Base-by-base conservation (phyloP, 2,113 vertebrate genomes). In the Clarias magur region DNA sequence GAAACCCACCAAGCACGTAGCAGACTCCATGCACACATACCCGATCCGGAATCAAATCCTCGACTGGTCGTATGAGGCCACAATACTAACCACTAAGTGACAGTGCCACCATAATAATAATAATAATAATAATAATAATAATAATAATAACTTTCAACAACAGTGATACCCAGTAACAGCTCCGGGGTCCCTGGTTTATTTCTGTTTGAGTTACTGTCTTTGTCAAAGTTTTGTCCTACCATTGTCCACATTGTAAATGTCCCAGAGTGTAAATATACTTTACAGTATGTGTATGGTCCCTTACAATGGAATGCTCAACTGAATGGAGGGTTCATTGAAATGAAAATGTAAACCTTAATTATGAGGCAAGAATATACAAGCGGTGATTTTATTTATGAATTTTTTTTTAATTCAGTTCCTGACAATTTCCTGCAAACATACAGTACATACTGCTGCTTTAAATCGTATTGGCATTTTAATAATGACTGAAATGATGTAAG, bases 391-490 rank as follows among this genome's bases (percentile, higher is more conserved):
- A 80, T 30, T 17, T 72, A 8, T 34, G 21, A 56, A 42, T 42
- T 79, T 23, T 25, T 79, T 3, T n/a, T 17, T 78, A 2, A 79
- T 48, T 48, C 48, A 56, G 27, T 56, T 59, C 27, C 48, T 84
- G 23, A 6, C 25, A 23, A 54, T 83, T 34, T 59, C 60, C 65
- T 73, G 11, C 67, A 59, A 38, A 38, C 68, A 42, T 42, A 62
- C 34, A 38, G 34, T 38, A 38, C 56, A 53, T 60, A 17, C 63
- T 56, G 63, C 63, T 76, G 15, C 38, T 85, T 75, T 63, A 60
- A 76, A 59, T 82, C 15, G 30, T 75, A 75, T 25, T 87, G 86
- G 70, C 80, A 82, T 75, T 87, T 54, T 63, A 30, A 83, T 87
- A 75, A 75, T 25, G 57, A 82, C 34, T 75, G 38, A 75, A 62